Evolutionary conservation across 2,888 invertebrate species (phyloP).

Genomic region (Lordiphosa andalusiaca): DNA sequence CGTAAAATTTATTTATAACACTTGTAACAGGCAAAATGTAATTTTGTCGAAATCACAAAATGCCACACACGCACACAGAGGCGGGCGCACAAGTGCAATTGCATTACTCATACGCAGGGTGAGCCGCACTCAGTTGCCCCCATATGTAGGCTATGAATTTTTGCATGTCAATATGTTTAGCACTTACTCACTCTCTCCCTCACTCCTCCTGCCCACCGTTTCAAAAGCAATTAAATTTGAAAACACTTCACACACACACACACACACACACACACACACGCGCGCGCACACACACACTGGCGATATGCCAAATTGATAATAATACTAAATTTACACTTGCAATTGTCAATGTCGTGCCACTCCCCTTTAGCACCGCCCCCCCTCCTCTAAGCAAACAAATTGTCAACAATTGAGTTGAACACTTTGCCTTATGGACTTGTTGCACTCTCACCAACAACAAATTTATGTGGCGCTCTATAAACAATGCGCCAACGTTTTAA

Average conservation of each 20-base stretch:
- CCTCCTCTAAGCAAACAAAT: neutral
- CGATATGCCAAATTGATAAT: constrained; percentile 30
- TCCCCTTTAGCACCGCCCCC: neutral
- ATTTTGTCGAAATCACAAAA: constrained; percentile 42
- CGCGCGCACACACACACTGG: neutral
- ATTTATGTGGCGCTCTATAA: neutral
- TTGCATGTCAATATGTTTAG: constrained; percentile 47
- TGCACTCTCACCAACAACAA: constrained; percentile 10
- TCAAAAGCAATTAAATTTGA: constrained; percentile 52
- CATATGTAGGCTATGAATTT: constrained; percentile 30
- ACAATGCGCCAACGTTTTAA: constrained; percentile 15
- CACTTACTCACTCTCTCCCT: constrained; percentile 5
- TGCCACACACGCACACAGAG: constrained; percentile 8
- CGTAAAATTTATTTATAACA: constrained; percentile 45
- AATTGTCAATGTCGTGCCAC: constrained; percentile 27
- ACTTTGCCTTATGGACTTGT: constrained; percentile 24
- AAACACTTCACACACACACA: constrained; percentile 28
- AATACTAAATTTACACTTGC: constrained; percentile 47
- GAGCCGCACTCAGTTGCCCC: constrained; percentile 7
- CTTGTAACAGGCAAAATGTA: constrained; percentile 51
- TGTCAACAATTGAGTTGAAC: neutral
- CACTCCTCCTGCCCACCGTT: neutral
- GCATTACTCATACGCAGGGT: constrained; percentile 42
- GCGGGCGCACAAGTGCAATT: constrained; percentile 11
- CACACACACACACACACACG: no score